Evolutionary conservation across 1,140 invertebrate genomes (phyloP).

Genomic region (Camponotus vicinus): DNA sequence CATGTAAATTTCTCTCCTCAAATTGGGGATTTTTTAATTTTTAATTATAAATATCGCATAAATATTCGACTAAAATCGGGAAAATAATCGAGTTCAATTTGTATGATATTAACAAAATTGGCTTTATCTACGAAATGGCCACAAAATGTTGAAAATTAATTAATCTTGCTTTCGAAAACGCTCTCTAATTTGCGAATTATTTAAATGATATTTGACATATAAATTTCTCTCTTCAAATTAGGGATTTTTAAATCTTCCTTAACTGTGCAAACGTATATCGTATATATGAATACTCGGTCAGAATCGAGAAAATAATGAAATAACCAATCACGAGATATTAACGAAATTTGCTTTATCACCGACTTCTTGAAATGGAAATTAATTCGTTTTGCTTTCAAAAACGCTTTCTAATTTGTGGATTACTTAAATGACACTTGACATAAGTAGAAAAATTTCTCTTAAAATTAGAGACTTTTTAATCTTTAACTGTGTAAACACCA

Average conservation of each 20-base stretch:
- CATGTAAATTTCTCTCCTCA: neutral
- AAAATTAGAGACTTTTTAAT: no score
- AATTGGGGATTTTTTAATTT: neutral
- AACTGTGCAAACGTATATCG: neutral
- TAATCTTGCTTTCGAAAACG: constrained; percentile 42
- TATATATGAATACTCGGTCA: neutral
- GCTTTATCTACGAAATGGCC: constrained; percentile 1
- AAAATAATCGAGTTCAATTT: neutral
- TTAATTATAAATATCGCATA: neutral
- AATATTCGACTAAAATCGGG: neutral
- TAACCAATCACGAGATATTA: neutral
- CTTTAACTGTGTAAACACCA: neutral
- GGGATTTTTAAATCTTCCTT: neutral
- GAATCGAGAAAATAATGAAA: neutral
- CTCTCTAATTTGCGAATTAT: neutral
- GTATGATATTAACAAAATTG: constrained; percentile 11
- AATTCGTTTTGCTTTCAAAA: constrained; percentile 34
- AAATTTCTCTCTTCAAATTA: neutral
- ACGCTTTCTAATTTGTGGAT: neutral
- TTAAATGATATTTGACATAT: no score
- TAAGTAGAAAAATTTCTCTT: no score
- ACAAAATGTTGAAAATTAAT: neutral
- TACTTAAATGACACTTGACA: no score
- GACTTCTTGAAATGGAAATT: neutral
- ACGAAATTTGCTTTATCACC: neutral